Percentiles rank a stretch among this genome's conserved stretches.
Conservation (phyloP, 2,888 invertebrate species). For the Eristalis arbustorum region DNA sequence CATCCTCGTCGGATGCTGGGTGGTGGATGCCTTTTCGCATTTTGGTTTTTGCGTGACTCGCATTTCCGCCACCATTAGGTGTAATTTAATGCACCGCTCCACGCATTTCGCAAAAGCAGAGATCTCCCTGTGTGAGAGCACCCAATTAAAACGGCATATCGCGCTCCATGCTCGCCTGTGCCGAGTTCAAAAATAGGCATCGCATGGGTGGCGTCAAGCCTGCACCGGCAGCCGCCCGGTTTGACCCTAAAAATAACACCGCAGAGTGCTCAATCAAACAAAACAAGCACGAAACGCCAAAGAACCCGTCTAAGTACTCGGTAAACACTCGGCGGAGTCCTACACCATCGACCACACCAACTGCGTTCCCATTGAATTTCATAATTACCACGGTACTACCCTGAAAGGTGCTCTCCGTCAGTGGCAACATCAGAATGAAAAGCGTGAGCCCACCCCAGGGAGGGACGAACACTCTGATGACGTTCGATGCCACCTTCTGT, state of each 20-base stretch:
- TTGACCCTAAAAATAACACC: slow-evolving; percentile 37
- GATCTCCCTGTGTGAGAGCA: not conserved
- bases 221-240: not conserved
- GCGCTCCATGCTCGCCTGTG: not conserved
- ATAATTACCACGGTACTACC: slow-evolving; percentile 37
- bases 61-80: slow-evolving; percentile 23
- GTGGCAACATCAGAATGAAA: not conserved
- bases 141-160: not conserved
- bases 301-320: slow-evolving; percentile 22
- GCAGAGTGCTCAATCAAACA: slow-evolving; percentile 31
- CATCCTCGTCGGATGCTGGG: not conserved
- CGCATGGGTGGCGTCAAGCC: not conserved
- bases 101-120: not conserved
- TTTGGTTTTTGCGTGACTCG: slow-evolving; percentile 27
- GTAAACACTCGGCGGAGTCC: slow-evolving; percentile 22
- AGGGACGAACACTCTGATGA: not conserved
- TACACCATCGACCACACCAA: not conserved
- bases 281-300: not conserved
- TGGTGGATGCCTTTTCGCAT: not conserved
- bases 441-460: not conserved
- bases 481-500: not conserved
- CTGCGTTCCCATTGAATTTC: slow-evolving; percentile 20
- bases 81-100: slow-evolving; percentile 23
- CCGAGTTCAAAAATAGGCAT: not conserved
- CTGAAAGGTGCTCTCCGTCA: not conserved